phyloP scores from a whole-genome alignment of 2,797 vertebrate species.

The Streptopelia turtur region DNA sequence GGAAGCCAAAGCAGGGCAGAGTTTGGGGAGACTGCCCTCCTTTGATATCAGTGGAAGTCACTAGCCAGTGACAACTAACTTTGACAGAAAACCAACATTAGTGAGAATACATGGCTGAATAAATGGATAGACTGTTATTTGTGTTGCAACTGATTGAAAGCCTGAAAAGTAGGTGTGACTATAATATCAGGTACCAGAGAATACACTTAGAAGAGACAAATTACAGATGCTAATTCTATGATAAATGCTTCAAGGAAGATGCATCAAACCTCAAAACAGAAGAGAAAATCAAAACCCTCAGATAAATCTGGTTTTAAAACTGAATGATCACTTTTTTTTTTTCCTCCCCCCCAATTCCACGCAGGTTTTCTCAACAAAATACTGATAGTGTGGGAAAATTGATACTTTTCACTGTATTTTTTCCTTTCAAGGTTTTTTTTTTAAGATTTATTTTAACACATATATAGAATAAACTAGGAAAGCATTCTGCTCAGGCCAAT shows the following conservation, averaged over 20 bases:
- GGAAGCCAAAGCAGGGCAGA: neutral
- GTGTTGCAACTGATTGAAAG: neutral
- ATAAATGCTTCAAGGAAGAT: neutral
- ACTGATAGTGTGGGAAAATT: neutral
- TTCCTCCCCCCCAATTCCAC: neutral
- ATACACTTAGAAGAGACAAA: neutral
- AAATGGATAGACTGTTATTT: neutral
- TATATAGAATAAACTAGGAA: neutral
- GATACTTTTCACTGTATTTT: neutral
- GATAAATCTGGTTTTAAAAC: neutral
- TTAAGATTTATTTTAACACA: neutral
- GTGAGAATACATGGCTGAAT: neutral
- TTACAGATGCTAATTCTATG: neutral
- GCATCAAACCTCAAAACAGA: neutral
- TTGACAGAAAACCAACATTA: neutral
- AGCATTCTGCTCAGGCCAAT: neutral
- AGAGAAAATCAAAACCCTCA: neutral
- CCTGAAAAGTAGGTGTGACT: neutral
- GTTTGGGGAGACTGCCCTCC: no score
- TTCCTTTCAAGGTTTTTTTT: neutral
- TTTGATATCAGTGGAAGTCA: neutral
- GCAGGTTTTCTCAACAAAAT: neutral
- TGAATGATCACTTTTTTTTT: neutral
- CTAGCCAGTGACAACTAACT: neutral
- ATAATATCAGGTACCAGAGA: neutral